These are phyloP conservation scores for Zosterops lateralis DNA, from an alignment of 2,113 vertebrate species.

Conservation along the genomic window DNA sequence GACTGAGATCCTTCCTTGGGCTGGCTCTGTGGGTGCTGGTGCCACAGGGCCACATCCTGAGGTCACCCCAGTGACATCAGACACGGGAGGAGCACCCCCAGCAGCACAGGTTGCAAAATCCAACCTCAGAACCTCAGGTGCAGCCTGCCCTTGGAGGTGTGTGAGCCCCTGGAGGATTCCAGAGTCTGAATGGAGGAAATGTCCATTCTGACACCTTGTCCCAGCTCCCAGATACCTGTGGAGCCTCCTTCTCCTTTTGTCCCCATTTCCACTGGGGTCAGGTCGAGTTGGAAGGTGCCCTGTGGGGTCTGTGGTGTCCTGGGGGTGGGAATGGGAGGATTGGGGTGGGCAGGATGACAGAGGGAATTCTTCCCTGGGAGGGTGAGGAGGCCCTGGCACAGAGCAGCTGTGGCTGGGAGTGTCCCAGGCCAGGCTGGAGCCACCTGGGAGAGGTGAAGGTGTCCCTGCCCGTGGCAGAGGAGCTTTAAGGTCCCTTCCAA, in stretches of 20 bases:
- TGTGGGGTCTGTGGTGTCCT: accelerated
- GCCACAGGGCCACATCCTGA: not conserved
- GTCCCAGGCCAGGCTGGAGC: not conserved
- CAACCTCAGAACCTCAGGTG: accelerated
- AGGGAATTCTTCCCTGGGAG: not conserved
- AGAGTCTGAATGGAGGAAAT: accelerated
- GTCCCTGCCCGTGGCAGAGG: not conserved
- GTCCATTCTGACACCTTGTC: accelerated
- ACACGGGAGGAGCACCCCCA: not conserved
- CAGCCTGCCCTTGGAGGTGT: accelerated
- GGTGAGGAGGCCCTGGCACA: not conserved
- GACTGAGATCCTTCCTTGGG: accelerated
- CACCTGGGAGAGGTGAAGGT: not conserved
- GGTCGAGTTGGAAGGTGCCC: accelerated
- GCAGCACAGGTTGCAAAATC: not conserved
- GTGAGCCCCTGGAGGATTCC: not conserved
- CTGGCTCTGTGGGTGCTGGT: accelerated
- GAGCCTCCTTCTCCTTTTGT: not conserved
- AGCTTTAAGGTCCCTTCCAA: not conserved
- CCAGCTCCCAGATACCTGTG: not conserved
- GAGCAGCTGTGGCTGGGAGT: not conserved
- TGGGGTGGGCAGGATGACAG: not conserved
- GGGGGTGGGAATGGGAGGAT: not conserved
- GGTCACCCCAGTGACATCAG: not conserved
- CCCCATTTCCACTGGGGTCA: accelerated